Conservation (phyloP, 1,140 invertebrate genomes). For the Dendrolimus punctatus region DNA sequence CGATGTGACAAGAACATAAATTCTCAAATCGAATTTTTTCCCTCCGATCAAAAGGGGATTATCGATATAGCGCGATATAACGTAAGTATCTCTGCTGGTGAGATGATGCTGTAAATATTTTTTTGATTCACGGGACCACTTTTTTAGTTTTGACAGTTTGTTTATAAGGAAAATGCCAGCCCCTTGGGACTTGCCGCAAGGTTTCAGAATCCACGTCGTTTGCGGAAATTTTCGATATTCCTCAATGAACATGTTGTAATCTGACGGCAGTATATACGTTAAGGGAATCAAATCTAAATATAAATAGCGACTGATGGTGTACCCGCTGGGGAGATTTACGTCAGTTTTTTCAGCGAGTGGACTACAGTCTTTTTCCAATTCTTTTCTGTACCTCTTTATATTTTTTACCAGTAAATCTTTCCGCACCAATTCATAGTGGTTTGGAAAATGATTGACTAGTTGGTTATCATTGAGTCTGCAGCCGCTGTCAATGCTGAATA, state of each 20-base stretch:
- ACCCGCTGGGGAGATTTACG: constrained; percentile 71
- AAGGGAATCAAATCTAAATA: constrained; percentile 94
- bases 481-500: constrained; percentile 93
- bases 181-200: constrained; percentile 72
- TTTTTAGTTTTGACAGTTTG: constrained; percentile 89
- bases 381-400: constrained; percentile 94
- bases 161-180: constrained; percentile 91
- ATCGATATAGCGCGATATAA: constrained; percentile 90
- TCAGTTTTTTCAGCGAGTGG: constrained; percentile 83
- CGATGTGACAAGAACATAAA: constrained; percentile 90
- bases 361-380: constrained; percentile 92
- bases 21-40: constrained; percentile 89
- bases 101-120: constrained; percentile 44
- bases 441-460: constrained; percentile 93
- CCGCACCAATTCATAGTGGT: constrained; percentile 94
- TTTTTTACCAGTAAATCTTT: constrained; percentile 97
- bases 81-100: constrained; percentile 84
- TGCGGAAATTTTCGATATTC: constrained; percentile 94
- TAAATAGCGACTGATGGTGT: constrained; percentile 83
- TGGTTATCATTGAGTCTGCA: constrained; percentile 93
- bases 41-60: constrained; percentile 88
- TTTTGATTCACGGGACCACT: constrained; percentile 88
- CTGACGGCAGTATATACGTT: constrained; percentile 94
- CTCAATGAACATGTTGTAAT: constrained; percentile 97
- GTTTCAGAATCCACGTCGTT: constrained; percentile 94